Conservation (phyloP, 2,797 vertebrate genomes). For the Premnoplex brunnescens region DNA sequence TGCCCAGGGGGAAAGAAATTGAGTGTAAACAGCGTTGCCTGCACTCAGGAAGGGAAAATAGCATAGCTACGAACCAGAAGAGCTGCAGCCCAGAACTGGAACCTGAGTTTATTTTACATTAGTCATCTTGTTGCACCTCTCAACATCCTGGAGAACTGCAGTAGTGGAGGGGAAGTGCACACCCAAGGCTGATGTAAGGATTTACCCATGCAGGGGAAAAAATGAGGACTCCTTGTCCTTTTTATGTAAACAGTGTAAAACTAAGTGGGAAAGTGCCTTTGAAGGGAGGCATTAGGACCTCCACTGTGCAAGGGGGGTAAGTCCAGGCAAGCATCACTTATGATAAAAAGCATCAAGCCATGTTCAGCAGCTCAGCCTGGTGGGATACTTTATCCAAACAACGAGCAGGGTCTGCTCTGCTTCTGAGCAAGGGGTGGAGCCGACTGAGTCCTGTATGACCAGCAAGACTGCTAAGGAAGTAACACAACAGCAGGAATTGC, state of each 20-base stretch:
- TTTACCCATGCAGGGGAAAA: not conserved
- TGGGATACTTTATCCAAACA: not conserved
- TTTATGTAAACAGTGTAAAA: not conserved
- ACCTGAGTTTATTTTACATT: not conserved
- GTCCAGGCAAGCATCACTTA: not conserved
- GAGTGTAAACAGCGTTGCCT: not conserved
- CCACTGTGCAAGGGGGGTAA: not conserved
- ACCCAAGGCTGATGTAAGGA: not conserved
- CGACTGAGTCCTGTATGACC: not conserved
- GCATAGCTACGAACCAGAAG: rapidly evolving
- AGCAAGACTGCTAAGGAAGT: not conserved
- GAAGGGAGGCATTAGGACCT: not conserved
- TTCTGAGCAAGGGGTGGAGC: not conserved
- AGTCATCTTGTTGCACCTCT: not conserved
- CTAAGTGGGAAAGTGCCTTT: not conserved
- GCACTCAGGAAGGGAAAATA: not conserved
- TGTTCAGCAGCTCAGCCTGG: not conserved
- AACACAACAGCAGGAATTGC: not conserved
- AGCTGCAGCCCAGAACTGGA: not conserved
- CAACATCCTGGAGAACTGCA: not conserved
- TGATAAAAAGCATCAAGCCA: not conserved
- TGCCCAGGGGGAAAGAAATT: not conserved
- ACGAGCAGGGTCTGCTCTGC: not conserved
- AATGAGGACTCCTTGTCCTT: not conserved
- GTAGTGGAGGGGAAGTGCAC: not conserved